Conservation (phyloP, 2,888 invertebrate species). For the Cantharis rufa region DNA sequence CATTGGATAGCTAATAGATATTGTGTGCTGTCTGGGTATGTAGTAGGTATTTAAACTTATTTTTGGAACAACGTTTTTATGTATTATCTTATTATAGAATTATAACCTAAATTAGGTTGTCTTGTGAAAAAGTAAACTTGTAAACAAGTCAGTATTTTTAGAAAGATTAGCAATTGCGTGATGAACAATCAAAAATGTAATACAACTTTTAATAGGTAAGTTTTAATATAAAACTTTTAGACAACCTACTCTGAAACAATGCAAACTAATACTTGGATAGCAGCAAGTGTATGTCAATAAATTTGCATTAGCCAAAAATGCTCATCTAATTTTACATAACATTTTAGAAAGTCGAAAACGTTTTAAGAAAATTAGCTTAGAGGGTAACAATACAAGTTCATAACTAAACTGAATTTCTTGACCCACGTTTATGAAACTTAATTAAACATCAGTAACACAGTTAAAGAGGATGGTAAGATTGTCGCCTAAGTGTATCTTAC, state of each 20-base stretch:
- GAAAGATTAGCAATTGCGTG: neutral
- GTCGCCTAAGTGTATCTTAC: conserved; percentile 5
- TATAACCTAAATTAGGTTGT: neutral
- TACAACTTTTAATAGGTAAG: neutral
- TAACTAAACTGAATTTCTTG: conserved; percentile 17
- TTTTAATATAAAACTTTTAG: neutral
- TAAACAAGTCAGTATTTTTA: too few species aligned
- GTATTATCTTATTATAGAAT: too few species aligned
- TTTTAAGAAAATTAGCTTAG: conserved; percentile 18
- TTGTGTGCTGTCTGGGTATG: too few species aligned
- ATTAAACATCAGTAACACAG: conserved; percentile 24
- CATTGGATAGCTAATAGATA: too few species aligned
- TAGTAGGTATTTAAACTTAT: too few species aligned
- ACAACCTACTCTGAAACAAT: neutral
- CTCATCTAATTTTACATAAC: neutral
- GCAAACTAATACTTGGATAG: neutral
- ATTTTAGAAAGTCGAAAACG: conserved; percentile 2
- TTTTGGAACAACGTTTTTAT: too few species aligned
- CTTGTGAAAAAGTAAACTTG: neutral
- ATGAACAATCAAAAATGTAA: neutral
- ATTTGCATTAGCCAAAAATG: neutral
- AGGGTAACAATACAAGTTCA: conserved; percentile 15
- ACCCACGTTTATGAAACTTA: conserved; percentile 22
- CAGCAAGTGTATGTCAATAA: neutral
- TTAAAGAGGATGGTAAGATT: conserved; percentile 5